These are phyloP conservation scores for Machimus atricapillus DNA, from an alignment of 2,888 invertebrate species.

Conservation along the genomic window DNA sequence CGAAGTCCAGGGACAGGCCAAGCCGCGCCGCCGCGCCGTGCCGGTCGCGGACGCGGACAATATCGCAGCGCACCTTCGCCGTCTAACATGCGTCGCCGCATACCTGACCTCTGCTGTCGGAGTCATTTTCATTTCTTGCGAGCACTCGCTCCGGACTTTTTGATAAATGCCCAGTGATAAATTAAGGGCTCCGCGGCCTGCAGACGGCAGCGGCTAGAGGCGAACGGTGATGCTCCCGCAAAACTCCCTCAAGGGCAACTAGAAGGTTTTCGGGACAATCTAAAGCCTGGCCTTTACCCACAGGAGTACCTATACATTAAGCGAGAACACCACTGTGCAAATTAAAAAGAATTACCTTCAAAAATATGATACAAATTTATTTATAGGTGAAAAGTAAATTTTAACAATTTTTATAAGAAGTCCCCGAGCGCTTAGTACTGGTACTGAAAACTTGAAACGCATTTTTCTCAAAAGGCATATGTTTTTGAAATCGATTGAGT, in stretches of 20 bases:
- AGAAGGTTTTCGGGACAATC: neutral
- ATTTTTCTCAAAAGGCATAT: too few relatives aligned
- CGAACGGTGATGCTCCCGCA: neutral
- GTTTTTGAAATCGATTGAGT: too few relatives aligned
- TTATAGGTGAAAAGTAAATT: too few relatives aligned
- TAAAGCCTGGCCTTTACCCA: neutral
- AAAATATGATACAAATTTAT: too few relatives aligned
- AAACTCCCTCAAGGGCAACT: neutral
- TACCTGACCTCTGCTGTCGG: slow-evolving; percentile 11
- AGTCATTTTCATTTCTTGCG: neutral
- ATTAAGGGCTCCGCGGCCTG: neutral
- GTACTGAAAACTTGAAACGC: too few relatives aligned
- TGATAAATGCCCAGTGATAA: slow-evolving; percentile 6
- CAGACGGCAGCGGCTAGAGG: neutral
- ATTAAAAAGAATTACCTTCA: too few relatives aligned
- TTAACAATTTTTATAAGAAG: too few relatives aligned
- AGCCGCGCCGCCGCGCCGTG: neutral
- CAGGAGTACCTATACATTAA: too few relatives aligned
- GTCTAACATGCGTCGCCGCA: neutral
- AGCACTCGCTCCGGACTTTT: neutral
- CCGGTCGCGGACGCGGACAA: neutral
- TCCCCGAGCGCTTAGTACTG: too few relatives aligned
- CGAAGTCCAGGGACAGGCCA: neutral
- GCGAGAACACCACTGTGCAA: too few relatives aligned
- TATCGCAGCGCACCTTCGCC: neutral